phyloP scores from a whole-genome alignment of 2,888 invertebrate species.

The Brenthis daphne region DNA sequence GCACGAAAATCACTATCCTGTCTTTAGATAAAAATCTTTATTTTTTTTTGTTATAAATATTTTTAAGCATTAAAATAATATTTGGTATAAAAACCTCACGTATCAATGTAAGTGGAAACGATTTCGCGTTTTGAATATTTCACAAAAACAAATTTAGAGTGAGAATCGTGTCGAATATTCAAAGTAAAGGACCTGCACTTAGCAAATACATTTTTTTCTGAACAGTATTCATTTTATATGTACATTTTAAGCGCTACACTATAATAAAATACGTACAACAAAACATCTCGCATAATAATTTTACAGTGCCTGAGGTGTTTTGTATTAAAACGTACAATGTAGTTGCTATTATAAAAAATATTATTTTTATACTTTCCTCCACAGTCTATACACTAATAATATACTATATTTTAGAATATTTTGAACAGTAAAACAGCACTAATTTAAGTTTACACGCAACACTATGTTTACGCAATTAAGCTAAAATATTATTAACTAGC shows the following conservation, averaged over 20 bases:
- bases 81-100: too few relatives aligned
- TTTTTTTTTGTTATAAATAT: too few relatives aligned
- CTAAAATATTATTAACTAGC: background rate
- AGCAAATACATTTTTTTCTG: too few relatives aligned
- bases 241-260: background rate
- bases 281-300: too few relatives aligned
- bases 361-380: background rate
- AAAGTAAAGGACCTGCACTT: background rate
- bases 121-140: too few relatives aligned
- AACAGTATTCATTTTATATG: too few relatives aligned
- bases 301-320: background rate
- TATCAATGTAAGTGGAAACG: too few relatives aligned
- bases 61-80: too few relatives aligned
- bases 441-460: background rate
- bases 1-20: too few relatives aligned
- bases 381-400: constrained; percentile 6
- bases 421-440: background rate
- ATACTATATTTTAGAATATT: background rate
- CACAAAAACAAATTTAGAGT: too few relatives aligned
- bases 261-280: background rate
- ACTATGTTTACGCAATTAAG: background rate
- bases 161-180: background rate
- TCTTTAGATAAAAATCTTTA: too few relatives aligned
- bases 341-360: background rate
- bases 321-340: background rate